Base-by-base conservation (phyloP, 2,113 vertebrate genomes). In the Tenebrosternarchus preto region DNA sequence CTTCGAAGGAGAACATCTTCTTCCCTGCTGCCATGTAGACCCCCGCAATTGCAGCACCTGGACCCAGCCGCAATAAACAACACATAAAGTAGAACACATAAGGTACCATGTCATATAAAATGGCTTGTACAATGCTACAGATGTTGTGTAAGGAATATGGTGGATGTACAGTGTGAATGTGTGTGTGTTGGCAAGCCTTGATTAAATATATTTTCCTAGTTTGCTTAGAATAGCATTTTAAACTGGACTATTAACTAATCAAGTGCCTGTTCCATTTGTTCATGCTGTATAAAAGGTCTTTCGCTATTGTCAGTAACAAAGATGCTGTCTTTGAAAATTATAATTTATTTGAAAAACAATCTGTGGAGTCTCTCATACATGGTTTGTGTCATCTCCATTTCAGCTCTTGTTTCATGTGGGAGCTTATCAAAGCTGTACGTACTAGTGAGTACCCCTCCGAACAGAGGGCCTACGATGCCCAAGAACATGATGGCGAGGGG, bases 1-100 rank as follows among this genome's bases (percentile, higher is more conserved):
- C 97, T 88, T 95, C 96, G 50, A 98, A 90, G 0, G 96, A 95
- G 36, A 95, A 95, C 97, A 99, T 99, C 63, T 91, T 94, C 86
- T 99, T 99, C 81, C 95, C 97, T 0, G 97, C 97, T 2, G 97
- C 96, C 91, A 95, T 95, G 91, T 98, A 99, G 53, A 99, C 97
- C 1, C 97, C 97, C 31, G 97, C 97, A 76, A 99, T 94, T 46
- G 96, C 97, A 61, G 96, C 96, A 92, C 97, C 97, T 99, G 87
- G 0, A 19, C 46, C 36, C n/a, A 55, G 19, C 56, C 63, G 80
- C 16, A 66, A 22, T 60, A 25, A 8, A 57, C 5, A 24, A 50
- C 78, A 50, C 2, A 20, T 33, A 57, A 73, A 3, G 9, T 12
- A 50, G 12, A 12, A 15, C 43, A 50, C 15, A 46, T 46, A 46